A percentile compares a stretch with the other conserved stretches of the same genome.
These are phyloP conservation scores for Characodon lateralis DNA, from an alignment of 2,797 vertebrate species.

Conservation along the genomic window DNA sequence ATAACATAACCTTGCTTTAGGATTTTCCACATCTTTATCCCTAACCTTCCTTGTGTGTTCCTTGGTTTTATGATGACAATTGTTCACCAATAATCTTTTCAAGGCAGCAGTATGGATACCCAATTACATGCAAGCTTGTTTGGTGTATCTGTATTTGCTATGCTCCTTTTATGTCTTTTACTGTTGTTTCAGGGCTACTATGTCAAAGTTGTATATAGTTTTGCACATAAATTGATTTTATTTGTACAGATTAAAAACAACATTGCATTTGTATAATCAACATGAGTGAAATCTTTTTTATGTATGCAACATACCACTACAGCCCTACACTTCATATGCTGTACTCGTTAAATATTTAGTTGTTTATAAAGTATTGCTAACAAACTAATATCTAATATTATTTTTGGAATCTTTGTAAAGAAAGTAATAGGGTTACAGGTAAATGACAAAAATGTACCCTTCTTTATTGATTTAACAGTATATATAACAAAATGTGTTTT, in stretches of 20 bases:
- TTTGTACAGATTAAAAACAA: background rate
- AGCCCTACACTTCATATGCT: background rate
- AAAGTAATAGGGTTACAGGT: too few relatives aligned
- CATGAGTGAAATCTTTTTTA: background rate
- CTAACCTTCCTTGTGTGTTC: background rate
- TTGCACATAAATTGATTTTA: background rate
- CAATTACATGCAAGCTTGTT: background rate
- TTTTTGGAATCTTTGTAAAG: too few relatives aligned
- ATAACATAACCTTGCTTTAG: too few relatives aligned
- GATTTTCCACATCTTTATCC: too few relatives aligned
- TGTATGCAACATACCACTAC: background rate
- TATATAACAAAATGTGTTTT: too few relatives aligned
- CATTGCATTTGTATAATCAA: background rate
- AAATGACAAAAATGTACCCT: too few relatives aligned
- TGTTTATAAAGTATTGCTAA: too few relatives aligned
- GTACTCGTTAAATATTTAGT: too few relatives aligned
- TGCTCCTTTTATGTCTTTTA: background rate
- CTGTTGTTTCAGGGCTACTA: background rate
- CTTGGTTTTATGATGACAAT: background rate
- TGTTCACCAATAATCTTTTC: background rate
- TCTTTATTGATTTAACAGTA: too few relatives aligned
- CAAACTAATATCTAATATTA: too few relatives aligned
- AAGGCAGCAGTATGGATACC: background rate
- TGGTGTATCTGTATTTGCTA: background rate
- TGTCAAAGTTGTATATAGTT: background rate